Base-by-base conservation (phyloP, 2,113 vertebrate species). In the Gyps fulvus region DNA sequence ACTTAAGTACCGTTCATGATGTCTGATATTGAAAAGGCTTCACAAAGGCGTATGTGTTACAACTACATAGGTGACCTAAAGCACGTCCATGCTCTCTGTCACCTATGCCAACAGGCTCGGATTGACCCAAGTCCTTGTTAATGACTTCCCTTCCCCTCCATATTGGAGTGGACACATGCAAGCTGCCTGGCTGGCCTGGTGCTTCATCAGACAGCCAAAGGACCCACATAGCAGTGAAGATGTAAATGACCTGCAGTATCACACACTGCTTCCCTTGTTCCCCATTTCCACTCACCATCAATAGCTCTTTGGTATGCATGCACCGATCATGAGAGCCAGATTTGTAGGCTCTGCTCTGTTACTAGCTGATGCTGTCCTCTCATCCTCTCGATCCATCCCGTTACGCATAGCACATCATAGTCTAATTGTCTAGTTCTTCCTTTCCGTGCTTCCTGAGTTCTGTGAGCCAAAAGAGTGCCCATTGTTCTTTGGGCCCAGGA, bases 401-500 rank as follows among this genome's bases (percentile, higher is more conserved):
- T 88, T 55, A 83, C 42, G 71, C 70, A 21, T 36, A 87, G 54
- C 55, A 83, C 84, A 93, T 94, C 77, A 86, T 27, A 91, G 93
- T 76, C 87, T 95, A 92, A 94, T 94, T 95, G 92, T 92, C 89
- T 69, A 57, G 55, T 67, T 94, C n/a, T 95, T 95, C 86, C 90
- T 97, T 95, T 93, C 59, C 13, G 17, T 52, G 71, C 90, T 98
- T 98, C 96, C 89, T 97, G 97, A 96, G 72, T 96, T 95, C 90
- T 80, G 82, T 81, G 92, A 59, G 66, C 82, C 97, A 96, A 98
- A 96, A 93, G 91, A 97, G 84, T 91, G 85, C 43, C 63, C 58
- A 79, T 82, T 98, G 96, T 96, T 91, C 74, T n/a, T 61, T 50
- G 84, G 92, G 90, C 57, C 63, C 81, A 79, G 66, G 67, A 27